Percentiles rank a stretch among this genome's conserved stretches.
phyloP scores from a whole-genome alignment of 2,888 invertebrate genomes.

The Cephus sareptanus region DNA sequence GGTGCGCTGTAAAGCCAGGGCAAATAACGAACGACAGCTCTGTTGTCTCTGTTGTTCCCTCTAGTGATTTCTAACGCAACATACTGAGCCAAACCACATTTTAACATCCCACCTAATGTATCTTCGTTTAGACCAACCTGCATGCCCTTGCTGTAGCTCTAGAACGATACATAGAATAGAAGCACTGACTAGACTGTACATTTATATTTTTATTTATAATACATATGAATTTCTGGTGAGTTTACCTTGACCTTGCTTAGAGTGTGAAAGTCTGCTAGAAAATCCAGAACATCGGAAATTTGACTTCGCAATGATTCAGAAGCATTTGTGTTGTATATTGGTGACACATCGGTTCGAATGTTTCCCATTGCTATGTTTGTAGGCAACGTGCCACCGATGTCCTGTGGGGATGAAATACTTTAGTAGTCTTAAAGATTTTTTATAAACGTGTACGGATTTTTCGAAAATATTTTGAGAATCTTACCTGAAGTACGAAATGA shows the following conservation, averaged over 20 bases:
- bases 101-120: conserved; percentile 94
- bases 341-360: conserved; percentile 60
- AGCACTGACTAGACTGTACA: background rate
- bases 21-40: conserved; percentile 82
- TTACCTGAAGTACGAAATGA: conserved; percentile 84
- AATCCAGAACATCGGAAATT: conserved; percentile 92
- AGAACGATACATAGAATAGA: conserved; percentile 34
- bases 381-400: conserved; percentile 89
- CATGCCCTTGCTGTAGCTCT: conserved; percentile 79
- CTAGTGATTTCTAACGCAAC: conserved; percentile 93
- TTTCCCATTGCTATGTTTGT: conserved; percentile 78
- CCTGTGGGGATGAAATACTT: conserved; percentile 65
- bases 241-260: conserved; percentile 94
- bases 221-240: background rate
- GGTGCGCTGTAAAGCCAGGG: conserved; percentile 92
- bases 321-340: conserved; percentile 83
- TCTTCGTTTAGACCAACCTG: conserved; percentile 89
- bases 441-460: conserved; percentile 47
- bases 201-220: background rate
- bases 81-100: conserved; percentile 94
- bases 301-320: conserved; percentile 95
- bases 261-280: conserved; percentile 95
- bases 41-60: conserved; percentile 85
- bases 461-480: conserved; percentile 8
- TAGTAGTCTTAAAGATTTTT: background rate